Conservation (phyloP, 1,140 invertebrate species). For the Pemphigus obesinymphae region DNA sequence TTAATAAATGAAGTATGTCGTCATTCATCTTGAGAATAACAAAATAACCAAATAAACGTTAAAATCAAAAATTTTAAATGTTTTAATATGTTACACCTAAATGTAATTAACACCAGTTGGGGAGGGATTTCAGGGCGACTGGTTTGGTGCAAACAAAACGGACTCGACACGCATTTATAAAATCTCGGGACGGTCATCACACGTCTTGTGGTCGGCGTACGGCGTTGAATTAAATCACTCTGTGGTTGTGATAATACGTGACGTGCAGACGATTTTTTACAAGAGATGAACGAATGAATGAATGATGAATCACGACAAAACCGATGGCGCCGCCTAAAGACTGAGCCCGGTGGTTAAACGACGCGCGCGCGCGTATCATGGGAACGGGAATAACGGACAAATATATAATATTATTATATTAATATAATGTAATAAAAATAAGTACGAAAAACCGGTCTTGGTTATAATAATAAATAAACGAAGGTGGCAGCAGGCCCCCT, state of each 20-base stretch:
- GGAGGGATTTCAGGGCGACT: no score
- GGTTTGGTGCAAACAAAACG: no score
- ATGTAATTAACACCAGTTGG: no score
- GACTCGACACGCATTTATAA: neutral
- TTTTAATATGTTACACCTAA: no score
- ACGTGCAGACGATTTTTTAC: neutral
- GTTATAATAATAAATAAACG: neutral
- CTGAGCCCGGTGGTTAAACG: neutral
- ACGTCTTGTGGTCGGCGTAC: no score
- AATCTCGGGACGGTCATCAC: no score
- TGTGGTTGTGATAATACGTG: conserved; percentile 5
- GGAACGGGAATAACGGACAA: no score
- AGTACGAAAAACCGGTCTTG: neutral
- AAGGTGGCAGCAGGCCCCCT: neutral
- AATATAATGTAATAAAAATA: neutral
- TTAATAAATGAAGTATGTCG: no score
- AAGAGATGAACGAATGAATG: neutral
- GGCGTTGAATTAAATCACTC: neutral
- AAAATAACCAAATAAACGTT: no score
- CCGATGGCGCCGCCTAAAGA: neutral
- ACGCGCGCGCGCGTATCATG: neutral
- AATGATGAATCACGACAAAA: conserved; percentile 31
- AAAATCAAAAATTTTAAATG: no score
- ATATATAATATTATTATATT: neutral
- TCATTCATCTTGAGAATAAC: no score